Evolutionary conservation across 2,113 vertebrate genomes (phyloP), one percentile per base, ranked within the genome.

Genomic region (Anhinga rufa): DNA sequence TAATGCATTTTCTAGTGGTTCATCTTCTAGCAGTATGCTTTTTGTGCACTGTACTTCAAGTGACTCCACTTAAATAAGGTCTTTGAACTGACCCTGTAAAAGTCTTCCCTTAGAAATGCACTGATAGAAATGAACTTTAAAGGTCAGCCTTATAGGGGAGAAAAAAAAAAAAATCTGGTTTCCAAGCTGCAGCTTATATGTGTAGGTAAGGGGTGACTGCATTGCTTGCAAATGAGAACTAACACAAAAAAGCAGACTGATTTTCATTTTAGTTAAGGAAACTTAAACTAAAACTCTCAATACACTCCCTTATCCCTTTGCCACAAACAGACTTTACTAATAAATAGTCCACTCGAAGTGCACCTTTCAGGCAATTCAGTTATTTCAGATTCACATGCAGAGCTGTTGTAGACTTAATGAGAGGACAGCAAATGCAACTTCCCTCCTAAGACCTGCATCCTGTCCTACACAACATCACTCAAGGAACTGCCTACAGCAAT

Each of bases 91-190:
- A 96, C 95, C 95, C 96, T 93, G 94, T 78, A 80, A 90, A 96
- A 95, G 75, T 92, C 91, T 93, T 92, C 69, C 68, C 40, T 93
- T 80, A 81, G 81, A 97, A 96, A 96, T 38, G 70, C 80, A 96
- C 54, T 89, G 88, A 87, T 76, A 96, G 83, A 94, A 96, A 97
- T 95, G 82, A 95, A 95, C 93, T 96, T 97, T 97, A 97, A 97
- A 96, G 95, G 94, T 96, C 95, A 96, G 70, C n/a, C 75, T 92
- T 81, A 20, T 22, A 89, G 42, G 31, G 44, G 36, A 89, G 51
- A 20, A 32, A 16, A 82, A 55, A 58, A 81, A 32, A 16, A 32
- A 71, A 46, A 49, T 34, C 71, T 86, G 42, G 34, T 91, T 90
- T 96, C 38, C 68, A 86, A 78, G 66, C 46, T 84, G 51, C 65